A percentile compares a stretch with the other conserved stretches of the same genome.
Conservation (phyloP, 1,140 invertebrate genomes). For the Penaeus indicus region DNA sequence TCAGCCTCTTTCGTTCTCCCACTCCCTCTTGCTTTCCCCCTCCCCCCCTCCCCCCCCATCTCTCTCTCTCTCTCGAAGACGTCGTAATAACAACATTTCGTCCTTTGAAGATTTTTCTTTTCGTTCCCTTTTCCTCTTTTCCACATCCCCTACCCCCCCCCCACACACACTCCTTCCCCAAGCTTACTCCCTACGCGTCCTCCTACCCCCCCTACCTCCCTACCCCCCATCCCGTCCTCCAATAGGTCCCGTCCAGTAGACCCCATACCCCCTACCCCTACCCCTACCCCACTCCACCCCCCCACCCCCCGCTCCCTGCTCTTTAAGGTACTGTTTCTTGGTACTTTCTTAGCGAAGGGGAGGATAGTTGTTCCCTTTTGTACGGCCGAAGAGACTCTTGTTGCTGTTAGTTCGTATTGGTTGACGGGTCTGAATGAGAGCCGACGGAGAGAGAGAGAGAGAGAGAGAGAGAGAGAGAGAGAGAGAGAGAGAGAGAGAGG, state of each 20-base stretch:
- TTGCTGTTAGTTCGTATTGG: too few relatives aligned
- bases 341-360: background rate
- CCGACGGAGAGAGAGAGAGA: background rate
- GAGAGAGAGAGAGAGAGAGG: constrained; percentile 41
- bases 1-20: too few relatives aligned
- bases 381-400: too few relatives aligned
- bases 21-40: too few relatives aligned
- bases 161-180: too few relatives aligned
- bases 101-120: background rate
- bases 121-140: background rate
- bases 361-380: too few relatives aligned
- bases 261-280: background rate
- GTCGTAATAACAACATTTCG: background rate
- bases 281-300: background rate
- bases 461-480: constrained; percentile 38
- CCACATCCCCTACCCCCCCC: background rate
- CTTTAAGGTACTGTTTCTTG: background rate
- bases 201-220: background rate
- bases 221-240: background rate
- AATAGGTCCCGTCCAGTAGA: too few relatives aligned
- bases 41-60: background rate
- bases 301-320: background rate
- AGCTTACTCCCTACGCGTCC: background rate
- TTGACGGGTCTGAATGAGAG: too few relatives aligned
- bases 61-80: constrained; percentile 23